Conservation (phyloP, 2,888 invertebrate genomes). For the Choreutis nemorana region DNA sequence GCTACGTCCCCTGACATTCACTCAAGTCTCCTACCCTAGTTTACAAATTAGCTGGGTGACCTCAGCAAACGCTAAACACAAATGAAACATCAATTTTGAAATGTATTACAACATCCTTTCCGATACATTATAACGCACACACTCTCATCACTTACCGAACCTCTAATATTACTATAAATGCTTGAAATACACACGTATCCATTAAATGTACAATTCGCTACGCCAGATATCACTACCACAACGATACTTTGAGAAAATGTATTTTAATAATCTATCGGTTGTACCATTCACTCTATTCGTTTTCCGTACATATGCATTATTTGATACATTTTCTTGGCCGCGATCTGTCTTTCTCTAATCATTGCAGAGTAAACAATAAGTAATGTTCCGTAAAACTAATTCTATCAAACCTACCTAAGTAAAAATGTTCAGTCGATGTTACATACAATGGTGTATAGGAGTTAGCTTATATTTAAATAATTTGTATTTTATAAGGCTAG, state of each 20-base stretch:
- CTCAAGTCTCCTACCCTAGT: conserved; percentile 40
- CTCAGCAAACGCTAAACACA: conserved; percentile 7
- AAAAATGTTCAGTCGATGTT: conserved; percentile 65
- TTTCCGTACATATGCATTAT: too few relatives aligned
- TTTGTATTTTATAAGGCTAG: conserved; percentile 21
- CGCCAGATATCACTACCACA: conserved; percentile 44
- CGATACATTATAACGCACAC: conserved; percentile 48
- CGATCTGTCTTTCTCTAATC: too few relatives aligned
- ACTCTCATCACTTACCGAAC: conserved; percentile 30
- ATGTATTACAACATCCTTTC: too few relatives aligned
- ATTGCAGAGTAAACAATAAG: too few relatives aligned
- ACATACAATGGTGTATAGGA: conserved; percentile 59
- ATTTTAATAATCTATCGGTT: conserved; percentile 3
- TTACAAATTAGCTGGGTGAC: conserved; percentile 34
- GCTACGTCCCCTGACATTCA: conserved; percentile 57
- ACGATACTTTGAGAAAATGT: conserved; percentile 19
- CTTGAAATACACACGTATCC: conserved; percentile 45
- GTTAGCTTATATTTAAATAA: conserved; percentile 36
- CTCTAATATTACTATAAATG: conserved; percentile 52
- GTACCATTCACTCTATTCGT: neutral
- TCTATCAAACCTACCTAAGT: conserved; percentile 51
- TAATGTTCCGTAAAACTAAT: conserved; percentile 27
- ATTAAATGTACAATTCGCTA: conserved; percentile 36
- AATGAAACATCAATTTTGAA: conserved; percentile 28
- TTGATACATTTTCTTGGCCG: too few relatives aligned